Evolutionary conservation across 2,797 vertebrate species (phyloP).

Genomic region (Urocyon cinereoargenteus): DNA sequence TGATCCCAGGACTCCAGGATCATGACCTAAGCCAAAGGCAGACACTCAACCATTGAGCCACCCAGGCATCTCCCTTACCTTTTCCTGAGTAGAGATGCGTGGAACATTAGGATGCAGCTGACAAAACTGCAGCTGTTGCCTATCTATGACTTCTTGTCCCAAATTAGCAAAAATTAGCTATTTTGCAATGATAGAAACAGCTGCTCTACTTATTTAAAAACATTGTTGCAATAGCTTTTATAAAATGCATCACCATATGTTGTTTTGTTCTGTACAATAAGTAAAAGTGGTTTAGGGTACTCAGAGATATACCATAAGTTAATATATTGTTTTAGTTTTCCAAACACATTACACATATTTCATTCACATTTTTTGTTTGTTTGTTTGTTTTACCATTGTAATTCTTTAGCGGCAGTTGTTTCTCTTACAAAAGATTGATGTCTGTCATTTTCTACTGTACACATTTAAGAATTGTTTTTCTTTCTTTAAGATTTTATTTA

Average conservation of each 20-base stretch:
- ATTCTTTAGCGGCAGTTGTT: slow-evolving; percentile 51
- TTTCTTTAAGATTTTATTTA: not conserved
- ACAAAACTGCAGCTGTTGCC: slow-evolving; percentile 84
- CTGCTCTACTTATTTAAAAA: slow-evolving; percentile 85
- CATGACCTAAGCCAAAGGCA: too few relatives aligned
- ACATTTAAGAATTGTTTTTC: not conserved
- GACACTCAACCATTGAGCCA: too few relatives aligned
- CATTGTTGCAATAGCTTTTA: slow-evolving; percentile 74
- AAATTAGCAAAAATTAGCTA: slow-evolving; percentile 86
- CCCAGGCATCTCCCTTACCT: not conserved
- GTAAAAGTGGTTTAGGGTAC: slow-evolving; percentile 76
- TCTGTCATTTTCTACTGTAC: slow-evolving; percentile 53
- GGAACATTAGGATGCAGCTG: slow-evolving; percentile 83
- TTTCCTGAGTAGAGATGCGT: slow-evolving; percentile 72
- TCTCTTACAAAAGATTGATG: slow-evolving; percentile 37
- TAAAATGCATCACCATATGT: slow-evolving; percentile 83
- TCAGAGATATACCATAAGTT: slow-evolving; percentile 80
- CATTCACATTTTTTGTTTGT: slow-evolving; percentile 23
- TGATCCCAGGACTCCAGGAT: too few relatives aligned
- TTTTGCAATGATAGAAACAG: slow-evolving; percentile 85
- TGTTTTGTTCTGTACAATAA: slow-evolving; percentile 79
- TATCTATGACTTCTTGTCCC: slow-evolving; percentile 74
- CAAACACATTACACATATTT: slow-evolving; percentile 79
- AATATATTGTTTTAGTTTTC: slow-evolving; percentile 75
- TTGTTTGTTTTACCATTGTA: slow-evolving; percentile 66